A percentile compares a stretch with the other conserved stretches of the same genome.
phyloP scores from a whole-genome alignment of 2,113 vertebrate genomes.

The Benitochromis conjunctus region DNA sequence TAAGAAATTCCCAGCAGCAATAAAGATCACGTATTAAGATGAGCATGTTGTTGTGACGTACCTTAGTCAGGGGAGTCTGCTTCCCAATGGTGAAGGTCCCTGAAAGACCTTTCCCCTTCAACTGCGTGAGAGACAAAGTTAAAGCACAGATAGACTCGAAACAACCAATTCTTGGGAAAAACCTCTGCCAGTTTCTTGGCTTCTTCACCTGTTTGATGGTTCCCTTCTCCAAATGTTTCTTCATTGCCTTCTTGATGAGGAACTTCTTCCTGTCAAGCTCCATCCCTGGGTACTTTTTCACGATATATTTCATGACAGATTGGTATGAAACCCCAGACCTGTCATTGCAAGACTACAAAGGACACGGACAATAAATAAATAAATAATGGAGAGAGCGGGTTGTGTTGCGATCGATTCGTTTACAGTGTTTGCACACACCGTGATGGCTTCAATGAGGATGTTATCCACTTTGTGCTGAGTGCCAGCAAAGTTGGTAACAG shows the following conservation, averaged over 20 bases:
- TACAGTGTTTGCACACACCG: constrained; percentile 64
- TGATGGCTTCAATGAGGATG: constrained; percentile 90
- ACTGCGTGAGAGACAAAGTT: constrained; percentile 31
- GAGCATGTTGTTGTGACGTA: constrained; percentile 38
- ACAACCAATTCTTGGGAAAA: background rate
- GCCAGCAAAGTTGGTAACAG: constrained; percentile 83
- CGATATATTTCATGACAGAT: constrained; percentile 89
- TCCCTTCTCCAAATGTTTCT: constrained; percentile 90
- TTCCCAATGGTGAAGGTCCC: constrained; percentile 93
- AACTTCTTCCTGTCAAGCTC: constrained; percentile 91
- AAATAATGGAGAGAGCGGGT: background rate
- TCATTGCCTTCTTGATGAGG: constrained; percentile 90
- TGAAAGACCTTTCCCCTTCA: constrained; percentile 95
- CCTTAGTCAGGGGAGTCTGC: constrained; percentile 79
- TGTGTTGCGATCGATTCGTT: background rate
- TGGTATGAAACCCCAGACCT: constrained; percentile 85
- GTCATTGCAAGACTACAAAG: constrained; percentile 84
- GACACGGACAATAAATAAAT: background rate
- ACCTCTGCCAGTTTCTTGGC: background rate
- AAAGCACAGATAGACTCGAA: background rate
- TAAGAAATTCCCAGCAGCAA: background rate
- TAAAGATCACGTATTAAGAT: background rate
- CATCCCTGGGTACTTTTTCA: constrained; percentile 89
- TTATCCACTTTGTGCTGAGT: constrained; percentile 92
- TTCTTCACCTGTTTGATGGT: constrained; percentile 85